Percentiles rank a stretch among this genome's conserved stretches.
Evolutionary conservation across 2,888 invertebrate species (phyloP).

Genomic region (Conops quadrifasciatus): DNA sequence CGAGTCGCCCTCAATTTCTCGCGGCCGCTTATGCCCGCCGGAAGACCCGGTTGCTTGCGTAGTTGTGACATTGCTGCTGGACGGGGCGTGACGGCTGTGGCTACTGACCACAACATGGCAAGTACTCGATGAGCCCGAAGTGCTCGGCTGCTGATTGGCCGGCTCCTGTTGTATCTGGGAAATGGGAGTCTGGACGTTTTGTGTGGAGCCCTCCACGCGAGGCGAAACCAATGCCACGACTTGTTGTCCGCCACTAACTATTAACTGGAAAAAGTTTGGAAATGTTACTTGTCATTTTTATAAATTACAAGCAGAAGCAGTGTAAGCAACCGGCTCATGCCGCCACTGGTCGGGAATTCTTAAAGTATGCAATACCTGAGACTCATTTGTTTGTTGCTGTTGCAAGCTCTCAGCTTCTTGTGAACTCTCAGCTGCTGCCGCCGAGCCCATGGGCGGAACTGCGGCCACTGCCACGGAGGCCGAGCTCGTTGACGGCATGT

Average conservation of each 20-base stretch:
- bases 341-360: not conserved
- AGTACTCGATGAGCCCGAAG: conserved; percentile 61
- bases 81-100: conserved; percentile 67
- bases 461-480: conserved; percentile 71
- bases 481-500: conserved; percentile 86
- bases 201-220: conserved; percentile 71
- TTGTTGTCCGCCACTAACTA: conserved; percentile 67
- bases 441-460: conserved; percentile 70
- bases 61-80: conserved; percentile 75
- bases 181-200: conserved; percentile 53
- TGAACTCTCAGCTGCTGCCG: conserved; percentile 65
- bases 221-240: conserved; percentile 78
- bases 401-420: conserved; percentile 65
- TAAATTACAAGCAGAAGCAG: not conserved
- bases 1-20: conserved; percentile 69
- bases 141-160: conserved; percentile 63
- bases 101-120: conserved; percentile 64
- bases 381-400: conserved; percentile 60
- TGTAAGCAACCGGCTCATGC: not conserved
- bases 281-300: not conserved
- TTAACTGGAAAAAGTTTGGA: conserved; percentile 35
- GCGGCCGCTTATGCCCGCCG: conserved; percentile 68
- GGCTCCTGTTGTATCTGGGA: conserved; percentile 57
- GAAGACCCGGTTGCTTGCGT: conserved; percentile 68
- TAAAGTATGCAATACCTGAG: conserved; percentile 46